Conservation (phyloP, 1,140 invertebrate genomes). For the Druon quercuslanigerum region DNA sequence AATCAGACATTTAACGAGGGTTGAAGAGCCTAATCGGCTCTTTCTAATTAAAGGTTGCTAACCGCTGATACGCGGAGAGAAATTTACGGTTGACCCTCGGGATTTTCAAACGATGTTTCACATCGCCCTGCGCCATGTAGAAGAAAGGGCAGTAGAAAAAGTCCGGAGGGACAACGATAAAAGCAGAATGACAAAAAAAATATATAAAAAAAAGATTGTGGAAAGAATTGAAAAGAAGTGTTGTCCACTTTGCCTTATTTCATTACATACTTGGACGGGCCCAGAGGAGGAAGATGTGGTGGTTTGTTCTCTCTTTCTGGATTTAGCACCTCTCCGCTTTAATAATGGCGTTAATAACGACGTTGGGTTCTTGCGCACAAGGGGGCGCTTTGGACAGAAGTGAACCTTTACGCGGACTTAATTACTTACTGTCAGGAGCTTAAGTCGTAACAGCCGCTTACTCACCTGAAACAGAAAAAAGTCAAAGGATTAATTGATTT, state of each 20-base stretch:
- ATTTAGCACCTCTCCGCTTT: conserved; percentile 51
- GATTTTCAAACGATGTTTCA: too few relatives aligned
- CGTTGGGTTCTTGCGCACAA: conserved; percentile 44
- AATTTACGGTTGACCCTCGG: too few relatives aligned
- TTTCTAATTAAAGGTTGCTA: conserved; percentile 51
- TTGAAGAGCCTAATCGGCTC: conserved; percentile 44
- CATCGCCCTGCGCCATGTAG: too few relatives aligned
- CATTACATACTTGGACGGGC: not conserved
- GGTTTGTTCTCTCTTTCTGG: conserved; percentile 28
- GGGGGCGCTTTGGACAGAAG: conserved; percentile 40
- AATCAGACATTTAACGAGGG: too few relatives aligned
- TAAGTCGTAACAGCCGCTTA: conserved; percentile 47
- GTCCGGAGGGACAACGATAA: not conserved
- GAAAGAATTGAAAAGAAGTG: too few relatives aligned
- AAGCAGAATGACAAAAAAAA: too few relatives aligned
- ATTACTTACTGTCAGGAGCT: conserved; percentile 56
- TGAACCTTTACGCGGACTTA: conserved; percentile 49
- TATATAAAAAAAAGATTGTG: too few relatives aligned
- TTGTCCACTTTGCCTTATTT: not conserved
- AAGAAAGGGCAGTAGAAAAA: too few relatives aligned
- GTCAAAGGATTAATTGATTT: conserved; percentile 49
- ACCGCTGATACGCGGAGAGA: conserved; percentile 36
- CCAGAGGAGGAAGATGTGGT: not conserved
- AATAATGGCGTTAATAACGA: conserved; percentile 58
- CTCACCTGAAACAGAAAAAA: conserved; percentile 60